These are phyloP conservation scores for Andrena cerasifolii DNA, from an alignment of 1,140 invertebrate species.

Conservation along the genomic window DNA sequence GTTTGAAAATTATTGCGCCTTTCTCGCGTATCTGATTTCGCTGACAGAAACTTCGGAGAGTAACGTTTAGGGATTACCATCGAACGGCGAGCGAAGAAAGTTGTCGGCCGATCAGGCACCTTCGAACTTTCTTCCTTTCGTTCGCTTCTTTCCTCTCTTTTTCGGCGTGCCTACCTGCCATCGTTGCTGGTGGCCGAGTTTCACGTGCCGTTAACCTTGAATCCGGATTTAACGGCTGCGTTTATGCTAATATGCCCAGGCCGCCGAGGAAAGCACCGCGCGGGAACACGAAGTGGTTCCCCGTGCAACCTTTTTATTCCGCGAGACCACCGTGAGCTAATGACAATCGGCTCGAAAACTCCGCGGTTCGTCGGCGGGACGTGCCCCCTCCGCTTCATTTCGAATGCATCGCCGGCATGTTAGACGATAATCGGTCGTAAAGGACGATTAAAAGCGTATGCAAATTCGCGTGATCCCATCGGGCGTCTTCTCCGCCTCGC, in stretches of 20 bases:
- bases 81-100: constrained; percentile 8
- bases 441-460: constrained; percentile 49
- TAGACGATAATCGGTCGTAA: constrained; percentile 50
- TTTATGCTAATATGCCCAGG: constrained; percentile 55
- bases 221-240: constrained; percentile 57
- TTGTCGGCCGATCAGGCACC: neutral
- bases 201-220: constrained; percentile 65
- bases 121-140: constrained; percentile 10
- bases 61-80: too few relatives aligned
- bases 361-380: neutral
- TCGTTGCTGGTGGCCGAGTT: constrained; percentile 56
- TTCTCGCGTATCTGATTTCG: neutral
- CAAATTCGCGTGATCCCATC: constrained; percentile 20
- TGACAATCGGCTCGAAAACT: constrained; percentile 35
- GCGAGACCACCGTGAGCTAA: constrained; percentile 42
- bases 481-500: neutral
- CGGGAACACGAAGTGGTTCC: constrained; percentile 3
- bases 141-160: constrained; percentile 23
- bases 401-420: constrained; percentile 49
- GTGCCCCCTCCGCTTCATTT: constrained; percentile 24
- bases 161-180: constrained; percentile 46
- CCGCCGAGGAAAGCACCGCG: constrained; percentile 32
- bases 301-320: constrained; percentile 28
- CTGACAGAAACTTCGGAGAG: neutral
- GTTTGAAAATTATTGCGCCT: too few relatives aligned